Evolutionary conservation across 2,888 invertebrate genomes (phyloP), one percentile per base, ranked within the genome.

Genomic region (Hartigia nigra): DNA sequence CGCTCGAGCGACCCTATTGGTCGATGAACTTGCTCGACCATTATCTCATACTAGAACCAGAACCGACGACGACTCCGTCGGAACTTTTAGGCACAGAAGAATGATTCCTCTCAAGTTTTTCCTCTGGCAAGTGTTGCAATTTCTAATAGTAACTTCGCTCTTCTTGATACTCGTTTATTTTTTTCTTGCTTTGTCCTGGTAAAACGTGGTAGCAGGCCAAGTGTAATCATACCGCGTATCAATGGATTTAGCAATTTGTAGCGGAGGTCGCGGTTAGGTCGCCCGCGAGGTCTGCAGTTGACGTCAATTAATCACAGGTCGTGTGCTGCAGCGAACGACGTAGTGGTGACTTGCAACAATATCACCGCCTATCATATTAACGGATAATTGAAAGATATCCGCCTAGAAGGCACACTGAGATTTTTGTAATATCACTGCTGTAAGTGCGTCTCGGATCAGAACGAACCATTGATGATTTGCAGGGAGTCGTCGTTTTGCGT

Each of bases 371-470:
- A 90, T 90, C 90, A 89, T 90, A 91, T 91, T 90, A 90, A 88
- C 88, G 87, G 87, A 86, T 91, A 91, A 91, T 91, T 91, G 91
- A 91, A 91, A 90, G 91, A 91, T 91, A 91, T 91, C 91, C 90
- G 88, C 86, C 85, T 87, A 88, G 86, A 90, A 90, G 90, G 88
- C 88, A 87, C 85, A 80, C 87, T 87, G 88, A 88, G 88, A 89
- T 88, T 90, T 87, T 86, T 87, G 87, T 88, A 86, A 85, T 89
- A 89, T 91, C 90, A 90, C 88, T 87, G 84, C 83, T 9, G 23
- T 55, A 55, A 55, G 55, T 55, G 84, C 79, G 74, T 80, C 31
- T 31, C 12, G 11, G 75, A 72, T 31, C 72, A 37, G 82, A 91
- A 91, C 87, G 90, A 90, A 87, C 90, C 79, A 37, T 75, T 82